Percentiles rank a stretch among this genome's conserved stretches.
phyloP scores from a whole-genome alignment of 2,797 vertebrate species.

The Sebastes baramenuke region DNA sequence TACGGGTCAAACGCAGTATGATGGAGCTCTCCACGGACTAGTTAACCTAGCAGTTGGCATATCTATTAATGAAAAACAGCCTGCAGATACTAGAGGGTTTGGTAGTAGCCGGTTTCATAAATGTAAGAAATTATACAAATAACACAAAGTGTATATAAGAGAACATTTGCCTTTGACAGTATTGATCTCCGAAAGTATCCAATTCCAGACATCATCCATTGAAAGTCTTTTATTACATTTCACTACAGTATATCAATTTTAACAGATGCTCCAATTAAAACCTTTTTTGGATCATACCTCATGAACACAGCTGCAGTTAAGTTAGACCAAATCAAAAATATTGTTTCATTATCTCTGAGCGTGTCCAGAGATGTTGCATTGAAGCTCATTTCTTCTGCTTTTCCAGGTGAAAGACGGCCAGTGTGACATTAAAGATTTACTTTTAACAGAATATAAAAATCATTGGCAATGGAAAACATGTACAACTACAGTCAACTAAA shows the following conservation, averaged over 20 bases:
- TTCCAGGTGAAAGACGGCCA: background rate
- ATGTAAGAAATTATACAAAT: background rate
- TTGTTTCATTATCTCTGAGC: background rate
- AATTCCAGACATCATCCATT: slow-evolving; percentile 23
- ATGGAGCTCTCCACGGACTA: background rate
- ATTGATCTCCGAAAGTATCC: background rate
- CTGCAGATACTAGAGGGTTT: background rate
- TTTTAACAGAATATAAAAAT: slow-evolving; percentile 68
- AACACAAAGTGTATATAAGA: background rate
- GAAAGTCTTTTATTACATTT: slow-evolving; percentile 68
- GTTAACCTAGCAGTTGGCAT: background rate
- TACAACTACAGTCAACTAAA: slow-evolving; percentile 70
- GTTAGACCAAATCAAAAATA: slow-evolving; percentile 11
- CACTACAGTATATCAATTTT: slow-evolving; percentile 25
- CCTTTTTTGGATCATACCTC: background rate
- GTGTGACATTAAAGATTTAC: slow-evolving; percentile 32
- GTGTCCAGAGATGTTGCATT: background rate
- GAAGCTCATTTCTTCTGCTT: background rate
- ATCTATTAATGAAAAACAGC: background rate
- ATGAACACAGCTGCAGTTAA: slow-evolving; percentile 7
- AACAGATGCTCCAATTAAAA: slow-evolving; percentile 53
- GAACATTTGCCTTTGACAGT: background rate
- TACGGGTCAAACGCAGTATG: background rate
- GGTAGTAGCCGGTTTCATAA: background rate
- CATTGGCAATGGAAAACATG: slow-evolving; percentile 57